Base-by-base conservation (phyloP, 30 jellyfish, hydroid and myxozoan genomes). In the Mastigias papua region DNA sequence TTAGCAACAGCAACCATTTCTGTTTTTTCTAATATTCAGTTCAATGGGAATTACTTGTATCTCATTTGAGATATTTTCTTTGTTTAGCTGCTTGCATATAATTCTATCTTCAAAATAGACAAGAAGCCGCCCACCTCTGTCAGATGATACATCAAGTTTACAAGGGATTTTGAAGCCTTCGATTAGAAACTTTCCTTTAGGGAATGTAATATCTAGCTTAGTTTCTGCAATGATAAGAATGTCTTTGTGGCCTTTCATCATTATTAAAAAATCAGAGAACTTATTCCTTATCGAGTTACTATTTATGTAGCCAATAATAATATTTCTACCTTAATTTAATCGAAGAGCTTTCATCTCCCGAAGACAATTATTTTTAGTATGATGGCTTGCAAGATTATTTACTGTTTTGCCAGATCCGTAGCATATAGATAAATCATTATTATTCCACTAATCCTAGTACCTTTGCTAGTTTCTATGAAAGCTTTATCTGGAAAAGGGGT, bases 211-310 rank as follows among this genome's bases (percentile, higher is more conserved):
- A 42, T 42, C 54, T 42, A 42, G 54, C 54, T 42, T 42, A 42
- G 54, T 42, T 42, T 4, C 54, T 42, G 54, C 54, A 42, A 42
- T 42, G 54, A 42, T 42, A 42, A 42, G 54, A 42, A 21, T 60
- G 21, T 60, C 33, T 27, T 5, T 19, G 21, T 6, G 33, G 72
- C 30, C 30, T 6, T 27, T 22, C 33, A 21, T 22, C 33, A 5
- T 60, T 21, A 60, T 60, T 21, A 19, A 21, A 21, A 22, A 21
- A 8, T 60, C 20, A 19, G 30, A 27, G 33, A 60, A 60, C 72
- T 10, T 60, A 60, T 60, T 60, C 72, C 72, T 60, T 60, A 60
- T 60, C 72, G 72, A 60, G 33, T 60, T 60, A 60, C 10, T 60
- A 27, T 60, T 60, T 60, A 60, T 60, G 11, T 60, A 60, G 72